Percentiles rank a stretch among this genome's conserved stretches.
Evolutionary conservation across 2,113 vertebrate genomes (phyloP).

Genomic region (Fulmarus glacialis): DNA sequence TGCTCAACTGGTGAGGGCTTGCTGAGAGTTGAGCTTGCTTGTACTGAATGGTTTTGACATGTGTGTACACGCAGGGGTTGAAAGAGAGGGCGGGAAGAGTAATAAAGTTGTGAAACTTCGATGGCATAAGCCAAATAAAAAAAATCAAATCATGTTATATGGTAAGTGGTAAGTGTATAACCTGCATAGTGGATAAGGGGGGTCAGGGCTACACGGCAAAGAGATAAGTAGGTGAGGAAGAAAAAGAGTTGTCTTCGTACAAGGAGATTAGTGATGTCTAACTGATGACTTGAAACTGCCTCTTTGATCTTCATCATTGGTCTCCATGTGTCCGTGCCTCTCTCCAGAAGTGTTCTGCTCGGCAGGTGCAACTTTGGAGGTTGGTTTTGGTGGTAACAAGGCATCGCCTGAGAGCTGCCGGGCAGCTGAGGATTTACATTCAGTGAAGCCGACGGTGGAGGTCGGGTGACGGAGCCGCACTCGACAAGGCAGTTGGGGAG

Average conservation of each 20-base stretch:
- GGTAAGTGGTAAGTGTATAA: not conserved
- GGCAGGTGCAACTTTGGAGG: not conserved
- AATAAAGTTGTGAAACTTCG: not conserved
- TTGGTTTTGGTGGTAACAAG: not conserved
- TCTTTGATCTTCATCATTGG: not conserved
- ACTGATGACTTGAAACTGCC: not conserved
- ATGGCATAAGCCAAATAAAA: not conserved
- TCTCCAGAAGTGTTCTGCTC: not conserved
- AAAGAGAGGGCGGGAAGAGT: not conserved
- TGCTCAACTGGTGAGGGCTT: not conserved
- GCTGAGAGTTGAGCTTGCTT: not conserved
- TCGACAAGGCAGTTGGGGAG: not conserved
- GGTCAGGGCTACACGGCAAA: not conserved
- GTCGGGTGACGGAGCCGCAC: fast-evolving
- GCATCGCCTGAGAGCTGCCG: fast-evolving
- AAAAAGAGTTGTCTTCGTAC: not conserved
- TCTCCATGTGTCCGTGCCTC: fast-evolving
- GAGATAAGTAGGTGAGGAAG: not conserved
- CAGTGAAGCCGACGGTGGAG: not conserved
- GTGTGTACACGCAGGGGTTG: not conserved
- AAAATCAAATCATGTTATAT: not conserved
- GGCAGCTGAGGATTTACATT: not conserved
- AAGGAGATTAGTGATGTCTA: not conserved
- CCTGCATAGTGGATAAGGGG: not conserved
- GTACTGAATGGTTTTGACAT: not conserved